Base-by-base conservation (phyloP, 1,140 invertebrate genomes). In the Lasioglossum baleicum region DNA sequence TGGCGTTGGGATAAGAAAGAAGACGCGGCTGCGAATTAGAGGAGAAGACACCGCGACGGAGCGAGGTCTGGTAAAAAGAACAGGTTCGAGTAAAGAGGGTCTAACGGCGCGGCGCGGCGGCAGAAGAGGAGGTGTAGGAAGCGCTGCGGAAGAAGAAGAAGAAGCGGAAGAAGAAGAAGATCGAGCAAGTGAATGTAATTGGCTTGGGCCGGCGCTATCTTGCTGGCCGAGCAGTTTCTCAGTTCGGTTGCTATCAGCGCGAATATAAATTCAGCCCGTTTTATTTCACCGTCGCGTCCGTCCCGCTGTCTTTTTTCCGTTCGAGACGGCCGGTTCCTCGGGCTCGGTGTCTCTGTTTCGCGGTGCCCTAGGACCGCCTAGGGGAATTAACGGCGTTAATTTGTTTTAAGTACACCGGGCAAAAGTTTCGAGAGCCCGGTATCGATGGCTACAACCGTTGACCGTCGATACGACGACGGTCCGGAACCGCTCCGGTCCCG, bases 151-250 rank as follows among this genome's bases (percentile, higher is more conserved):
- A n/a, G 81, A 81, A 84, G 84, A 83, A 58, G 20, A n/a, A 81
- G 79, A 68, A 64, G 35, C 58, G 72, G 40, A 58, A 53, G 67
- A 83, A 71, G 44, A 84, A 86, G 81, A 81, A 85, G 85, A 83
- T 22, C 76, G 84, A 86, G 87, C 88, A 87, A 91, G 90, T 92
- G 90, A 91, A 91, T 91, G 89, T 91, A 91, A 92, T 92, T 91
- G 90, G 91, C 88, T 90, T 85, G 86, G 89, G 85, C 83, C 80
- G 85, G 83, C 83, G 85, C 88, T 90, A 90, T 92, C 90, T 90
- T 89, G 86, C 90, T 84, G 89, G 88, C 90, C 88, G 89, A 90
- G 90, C 89, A 91, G 86, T 91, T 91, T 90, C 90, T 90, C 87
- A 87, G 87, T 85, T 89, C 86, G 84, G 81, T 87, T 85, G 88